Conservation (phyloP, 2,797 vertebrate genomes). For the Ambastaia sidthimunki region DNA sequence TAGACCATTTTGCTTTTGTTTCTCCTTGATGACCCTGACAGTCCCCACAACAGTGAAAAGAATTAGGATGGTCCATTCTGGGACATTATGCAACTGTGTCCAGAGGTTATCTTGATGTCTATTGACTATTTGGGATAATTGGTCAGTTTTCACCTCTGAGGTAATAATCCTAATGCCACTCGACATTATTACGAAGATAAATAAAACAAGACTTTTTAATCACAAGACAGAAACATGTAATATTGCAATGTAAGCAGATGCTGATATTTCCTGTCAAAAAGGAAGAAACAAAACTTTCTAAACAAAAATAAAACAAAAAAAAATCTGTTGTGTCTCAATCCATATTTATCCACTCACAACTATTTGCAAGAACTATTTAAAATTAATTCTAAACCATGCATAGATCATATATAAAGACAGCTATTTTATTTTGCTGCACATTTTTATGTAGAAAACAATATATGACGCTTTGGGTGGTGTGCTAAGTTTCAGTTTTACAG, state of each 20-base stretch:
- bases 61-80: not conserved
- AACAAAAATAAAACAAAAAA: not conserved
- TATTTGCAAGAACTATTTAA: not conserved
- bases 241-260: not conserved
- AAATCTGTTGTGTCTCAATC: no score
- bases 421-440: not conserved
- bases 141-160: conserved; percentile 65
- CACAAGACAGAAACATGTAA: not conserved
- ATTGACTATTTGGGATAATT: conserved; percentile 72
- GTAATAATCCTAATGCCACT: conserved; percentile 64
- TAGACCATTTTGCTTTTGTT: conserved; percentile 53
- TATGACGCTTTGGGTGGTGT: conserved; percentile 18
- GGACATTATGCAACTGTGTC: not conserved
- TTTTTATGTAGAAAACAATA: not conserved
- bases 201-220: not conserved
- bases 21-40: not conserved
- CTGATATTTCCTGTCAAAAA: no score
- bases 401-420: not conserved
- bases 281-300: no score
- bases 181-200: conserved; percentile 18
- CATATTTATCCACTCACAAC: no score
- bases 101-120: conserved; percentile 28
- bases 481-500: conserved; percentile 58
- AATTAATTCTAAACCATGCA: not conserved
- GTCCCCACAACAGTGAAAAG: conserved; percentile 4